phyloP scores from a whole-genome alignment of 2,888 invertebrate species.

The Xylota sylvarum region DNA sequence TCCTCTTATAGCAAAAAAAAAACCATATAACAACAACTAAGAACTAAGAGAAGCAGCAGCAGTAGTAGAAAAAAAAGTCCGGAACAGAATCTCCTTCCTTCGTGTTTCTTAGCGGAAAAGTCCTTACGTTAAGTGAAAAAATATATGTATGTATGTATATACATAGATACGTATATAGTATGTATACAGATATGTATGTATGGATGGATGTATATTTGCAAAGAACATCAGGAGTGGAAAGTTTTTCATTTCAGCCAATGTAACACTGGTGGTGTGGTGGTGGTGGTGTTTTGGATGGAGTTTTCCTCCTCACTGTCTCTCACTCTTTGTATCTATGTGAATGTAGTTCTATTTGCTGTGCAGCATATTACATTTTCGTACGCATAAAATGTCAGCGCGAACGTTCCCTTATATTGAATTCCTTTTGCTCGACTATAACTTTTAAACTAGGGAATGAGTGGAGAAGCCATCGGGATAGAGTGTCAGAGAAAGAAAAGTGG shows the following conservation, averaged over 20 bases:
- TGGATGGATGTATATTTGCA: slow-evolving; percentile 42
- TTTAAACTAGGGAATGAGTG: slow-evolving; percentile 60
- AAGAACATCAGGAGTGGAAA: slow-evolving; percentile 63
- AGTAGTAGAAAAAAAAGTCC: slow-evolving; percentile 43
- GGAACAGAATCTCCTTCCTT: slow-evolving; percentile 63
- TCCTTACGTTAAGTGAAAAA: slow-evolving; percentile 75
- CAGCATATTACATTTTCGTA: slow-evolving; percentile 64
- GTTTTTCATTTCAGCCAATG: slow-evolving; percentile 63
- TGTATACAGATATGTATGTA: slow-evolving; percentile 25
- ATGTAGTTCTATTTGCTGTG: slow-evolving; percentile 61
- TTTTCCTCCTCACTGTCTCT: neutral
- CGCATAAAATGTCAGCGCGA: slow-evolving; percentile 71
- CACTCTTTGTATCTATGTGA: slow-evolving; percentile 39
- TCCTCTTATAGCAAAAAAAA: slow-evolving; percentile 45
- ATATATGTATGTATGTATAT: slow-evolving; percentile 22
- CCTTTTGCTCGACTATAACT: slow-evolving; percentile 67
- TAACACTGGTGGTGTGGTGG: slow-evolving; percentile 17
- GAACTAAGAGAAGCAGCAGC: slow-evolving; percentile 24
- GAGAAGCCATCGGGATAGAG: slow-evolving; percentile 29
- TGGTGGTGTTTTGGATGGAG: slow-evolving; percentile 49
- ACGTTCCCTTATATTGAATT: slow-evolving; percentile 64
- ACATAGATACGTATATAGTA: no score
- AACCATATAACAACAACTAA: slow-evolving; percentile 63
- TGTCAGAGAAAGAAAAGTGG: slow-evolving; percentile 62
- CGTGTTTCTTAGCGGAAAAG: slow-evolving; percentile 57